Evolutionary conservation across 1,140 invertebrate genomes (phyloP).

Genomic region (Antheraea mylitta): DNA sequence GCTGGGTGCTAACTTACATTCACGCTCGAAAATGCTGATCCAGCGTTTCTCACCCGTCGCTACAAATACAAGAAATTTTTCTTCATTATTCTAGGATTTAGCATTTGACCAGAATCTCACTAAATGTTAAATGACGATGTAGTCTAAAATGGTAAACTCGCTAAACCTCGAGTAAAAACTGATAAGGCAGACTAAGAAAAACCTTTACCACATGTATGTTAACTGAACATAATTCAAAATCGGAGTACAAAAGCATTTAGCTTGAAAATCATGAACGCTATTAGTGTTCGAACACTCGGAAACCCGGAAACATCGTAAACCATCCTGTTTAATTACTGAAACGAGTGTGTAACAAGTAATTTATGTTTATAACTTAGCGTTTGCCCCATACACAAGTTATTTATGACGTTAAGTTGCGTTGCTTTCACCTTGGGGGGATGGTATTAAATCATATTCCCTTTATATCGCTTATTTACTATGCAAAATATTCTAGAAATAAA

Average conservation of each 20-base stretch:
- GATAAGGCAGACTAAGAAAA: no score
- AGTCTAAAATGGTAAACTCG: no score
- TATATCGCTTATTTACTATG: not conserved
- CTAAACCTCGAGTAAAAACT: no score
- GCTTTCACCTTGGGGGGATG: not conserved
- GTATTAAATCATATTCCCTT: not conserved
- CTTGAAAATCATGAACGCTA: not conserved
- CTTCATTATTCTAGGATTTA: no score
- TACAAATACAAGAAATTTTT: no score
- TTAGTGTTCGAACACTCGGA: not conserved
- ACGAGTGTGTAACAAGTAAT: constrained; percentile 4
- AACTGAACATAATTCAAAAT: not conserved
- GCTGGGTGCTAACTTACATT: no score
- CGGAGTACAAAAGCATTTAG: not conserved
- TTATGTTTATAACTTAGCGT: constrained; percentile 1
- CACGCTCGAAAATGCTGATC: no score
- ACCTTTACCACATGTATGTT: not conserved
- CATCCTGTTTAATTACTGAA: not conserved
- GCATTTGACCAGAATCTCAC: no score
- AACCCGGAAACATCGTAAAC: not conserved
- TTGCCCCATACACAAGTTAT: not conserved
- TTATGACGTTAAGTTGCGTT: not conserved
- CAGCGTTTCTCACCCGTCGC: no score
- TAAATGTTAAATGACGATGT: no score
- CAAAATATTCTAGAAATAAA: not conserved